A percentile compares a stretch with the other conserved stretches of the same genome.
These are phyloP conservation scores for Chelonia mydas DNA, from an alignment of 2,797 vertebrate genomes.

Conservation along the genomic window DNA sequence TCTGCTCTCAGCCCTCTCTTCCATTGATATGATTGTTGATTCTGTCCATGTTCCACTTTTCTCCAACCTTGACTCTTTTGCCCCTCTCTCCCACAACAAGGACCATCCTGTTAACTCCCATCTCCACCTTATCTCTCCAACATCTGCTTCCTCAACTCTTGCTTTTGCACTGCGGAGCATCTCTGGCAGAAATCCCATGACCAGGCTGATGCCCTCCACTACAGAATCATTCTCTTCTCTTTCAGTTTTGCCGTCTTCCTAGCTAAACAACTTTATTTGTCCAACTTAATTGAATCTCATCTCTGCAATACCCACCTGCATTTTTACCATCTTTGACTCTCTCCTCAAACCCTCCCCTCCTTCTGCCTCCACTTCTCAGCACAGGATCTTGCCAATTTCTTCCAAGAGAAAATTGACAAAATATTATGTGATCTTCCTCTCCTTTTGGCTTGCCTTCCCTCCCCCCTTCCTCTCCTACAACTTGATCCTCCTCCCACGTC, in stretches of 20 bases:
- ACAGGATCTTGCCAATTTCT: not conserved
- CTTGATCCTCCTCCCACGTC: no score
- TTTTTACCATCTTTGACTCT: not conserved
- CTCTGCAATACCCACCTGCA: not conserved
- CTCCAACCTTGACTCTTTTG: not conserved
- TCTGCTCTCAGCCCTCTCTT: not conserved
- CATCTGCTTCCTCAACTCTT: not conserved
- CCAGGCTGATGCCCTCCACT: not conserved
- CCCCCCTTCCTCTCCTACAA: no score
- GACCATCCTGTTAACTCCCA: no score
- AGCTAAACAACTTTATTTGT: not conserved
- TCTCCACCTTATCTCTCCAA: not conserved
- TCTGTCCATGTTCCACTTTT: not conserved
- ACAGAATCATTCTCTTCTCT: not conserved
- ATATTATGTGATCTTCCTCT: not conserved
- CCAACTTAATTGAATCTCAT: not conserved
- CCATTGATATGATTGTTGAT: not conserved
- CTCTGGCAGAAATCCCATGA: not conserved
- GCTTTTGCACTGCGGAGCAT: not conserved
- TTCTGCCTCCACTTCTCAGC: not conserved
- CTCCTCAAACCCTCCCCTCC: not conserved
- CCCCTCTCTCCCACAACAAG: not conserved
- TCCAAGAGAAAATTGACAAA: not conserved
- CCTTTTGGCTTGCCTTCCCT: no score
- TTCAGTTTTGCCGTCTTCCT: not conserved